Evolutionary conservation across 2,888 invertebrate species (phyloP).

Genomic region (Drosophila acutilabella): DNA sequence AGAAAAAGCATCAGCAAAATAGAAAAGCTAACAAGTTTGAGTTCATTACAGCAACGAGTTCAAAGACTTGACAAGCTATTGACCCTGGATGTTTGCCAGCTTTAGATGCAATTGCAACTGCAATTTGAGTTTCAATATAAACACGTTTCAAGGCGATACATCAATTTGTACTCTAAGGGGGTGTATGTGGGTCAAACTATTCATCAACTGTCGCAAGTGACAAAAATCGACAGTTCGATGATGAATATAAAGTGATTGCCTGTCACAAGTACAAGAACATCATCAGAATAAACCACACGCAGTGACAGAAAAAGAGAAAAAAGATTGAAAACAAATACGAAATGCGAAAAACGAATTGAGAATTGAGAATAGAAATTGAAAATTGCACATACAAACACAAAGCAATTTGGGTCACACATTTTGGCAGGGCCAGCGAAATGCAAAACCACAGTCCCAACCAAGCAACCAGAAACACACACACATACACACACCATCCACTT

Average conservation of each 20-base stretch:
- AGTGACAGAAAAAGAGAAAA: slow-evolving; percentile 1
- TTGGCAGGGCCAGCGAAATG: slow-evolving; percentile 64
- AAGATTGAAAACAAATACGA: slow-evolving; percentile 35
- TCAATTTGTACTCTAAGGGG: slow-evolving; percentile 27
- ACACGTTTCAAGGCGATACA: slow-evolving; percentile 28
- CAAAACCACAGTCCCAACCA: slow-evolving; percentile 51
- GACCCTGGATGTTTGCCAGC: slow-evolving; percentile 62
- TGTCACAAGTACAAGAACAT: slow-evolving; percentile 40
- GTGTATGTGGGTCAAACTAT: slow-evolving; percentile 51
- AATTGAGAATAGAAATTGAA: slow-evolving; percentile 58
- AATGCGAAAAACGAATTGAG: slow-evolving; percentile 1
- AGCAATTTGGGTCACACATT: slow-evolving; percentile 70
- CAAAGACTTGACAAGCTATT: slow-evolving; percentile 51
- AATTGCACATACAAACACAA: slow-evolving; percentile 40
- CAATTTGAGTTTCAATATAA: slow-evolving; percentile 4
- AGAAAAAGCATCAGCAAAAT: slow-evolving; percentile 65
- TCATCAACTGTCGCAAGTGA: slow-evolving; percentile 49
- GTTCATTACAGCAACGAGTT: slow-evolving; percentile 57
- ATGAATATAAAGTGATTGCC: slow-evolving; percentile 45
- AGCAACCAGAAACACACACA: slow-evolving; percentile 10
- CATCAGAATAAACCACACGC: slow-evolving; percentile 12
- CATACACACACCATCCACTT: slow-evolving; percentile 20
- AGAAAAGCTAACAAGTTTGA: slow-evolving; percentile 58
- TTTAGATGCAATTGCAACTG: slow-evolving; percentile 26
- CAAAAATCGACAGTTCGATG: slow-evolving; percentile 54